Evolutionary conservation across 2,797 vertebrate genomes (phyloP).

Genomic region (Siniperca undulata): DNA sequence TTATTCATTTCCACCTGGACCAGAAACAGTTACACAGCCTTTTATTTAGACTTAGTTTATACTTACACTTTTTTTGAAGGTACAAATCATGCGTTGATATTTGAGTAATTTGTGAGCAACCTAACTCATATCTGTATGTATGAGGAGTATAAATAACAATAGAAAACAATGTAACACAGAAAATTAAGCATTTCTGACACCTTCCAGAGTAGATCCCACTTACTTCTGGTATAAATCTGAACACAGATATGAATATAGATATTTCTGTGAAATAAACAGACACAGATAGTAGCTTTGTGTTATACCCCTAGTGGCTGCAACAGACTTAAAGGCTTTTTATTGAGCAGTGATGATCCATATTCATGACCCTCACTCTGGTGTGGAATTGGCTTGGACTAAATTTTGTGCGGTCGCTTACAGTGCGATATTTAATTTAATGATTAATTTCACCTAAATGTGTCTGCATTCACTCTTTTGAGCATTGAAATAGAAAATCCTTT

Average conservation of each 20-base stretch:
- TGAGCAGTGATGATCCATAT: constrained; percentile 38
- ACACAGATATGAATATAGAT: background rate
- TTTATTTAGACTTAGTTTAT: background rate
- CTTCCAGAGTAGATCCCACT: background rate
- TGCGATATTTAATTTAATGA: constrained; percentile 39
- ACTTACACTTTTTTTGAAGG: background rate
- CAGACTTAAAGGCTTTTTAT: constrained; percentile 5
- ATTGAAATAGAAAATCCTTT: constrained; percentile 44
- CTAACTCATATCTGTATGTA: background rate
- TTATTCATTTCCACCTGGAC: background rate
- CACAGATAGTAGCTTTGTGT: background rate
- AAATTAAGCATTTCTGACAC: background rate
- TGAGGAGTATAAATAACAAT: background rate
- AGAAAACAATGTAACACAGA: background rate
- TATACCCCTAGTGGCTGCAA: background rate
- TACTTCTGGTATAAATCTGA: background rate
- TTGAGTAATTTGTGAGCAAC: too few relatives aligned
- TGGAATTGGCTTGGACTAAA: constrained; percentile 18
- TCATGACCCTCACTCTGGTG: constrained; percentile 34
- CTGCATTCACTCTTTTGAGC: constrained; percentile 38
- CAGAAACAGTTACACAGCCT: background rate
- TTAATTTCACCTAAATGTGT: constrained; percentile 46
- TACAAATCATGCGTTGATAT: background rate
- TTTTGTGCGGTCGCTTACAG: constrained; percentile 21
- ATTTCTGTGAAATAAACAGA: constrained; percentile 6